Percentiles rank a stretch among this genome's conserved stretches.
phyloP scores from a whole-genome alignment of 2,888 invertebrate genomes.

The Anagyrus pseudococci region DNA sequence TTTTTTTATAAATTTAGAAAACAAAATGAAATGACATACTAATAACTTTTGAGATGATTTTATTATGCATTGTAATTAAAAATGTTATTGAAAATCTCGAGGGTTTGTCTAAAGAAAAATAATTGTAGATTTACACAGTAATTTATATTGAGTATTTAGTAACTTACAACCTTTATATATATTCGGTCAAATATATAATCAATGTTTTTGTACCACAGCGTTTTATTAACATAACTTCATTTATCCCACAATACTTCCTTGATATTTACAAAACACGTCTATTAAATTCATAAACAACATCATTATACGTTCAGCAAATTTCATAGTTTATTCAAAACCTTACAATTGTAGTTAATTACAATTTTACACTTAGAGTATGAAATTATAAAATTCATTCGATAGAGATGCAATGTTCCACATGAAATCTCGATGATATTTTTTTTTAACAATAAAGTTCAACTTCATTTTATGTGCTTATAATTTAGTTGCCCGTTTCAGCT shows the following conservation, averaged over 20 bases:
- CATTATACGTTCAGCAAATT: not conserved
- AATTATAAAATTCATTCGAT: not conserved
- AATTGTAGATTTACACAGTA: slow-evolving; percentile 46
- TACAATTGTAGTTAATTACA: not conserved
- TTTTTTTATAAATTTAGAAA: not conserved
- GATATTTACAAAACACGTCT: not conserved
- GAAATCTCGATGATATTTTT: not conserved
- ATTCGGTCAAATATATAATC: slow-evolving; percentile 54
- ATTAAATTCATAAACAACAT: not conserved
- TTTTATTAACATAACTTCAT: slow-evolving; percentile 47
- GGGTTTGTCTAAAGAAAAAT: slow-evolving; percentile 40
- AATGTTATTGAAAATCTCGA: slow-evolving; percentile 30
- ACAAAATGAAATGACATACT: not conserved
- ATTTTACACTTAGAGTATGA: not conserved
- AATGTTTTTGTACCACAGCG: slow-evolving; percentile 56
- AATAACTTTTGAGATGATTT: no score
- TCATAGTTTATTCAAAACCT: not conserved
- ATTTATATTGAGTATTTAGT: slow-evolving; percentile 51
- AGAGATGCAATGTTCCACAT: not conserved
- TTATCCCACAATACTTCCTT: not conserved
- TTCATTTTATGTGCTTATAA: not conserved
- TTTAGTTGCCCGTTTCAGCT: not conserved
- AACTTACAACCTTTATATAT: slow-evolving; percentile 52
- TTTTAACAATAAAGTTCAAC: not conserved
- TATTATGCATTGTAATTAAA: not conserved